Evolutionary conservation across 2,888 invertebrate species (phyloP).

Genomic region (Drosophila cognata): DNA sequence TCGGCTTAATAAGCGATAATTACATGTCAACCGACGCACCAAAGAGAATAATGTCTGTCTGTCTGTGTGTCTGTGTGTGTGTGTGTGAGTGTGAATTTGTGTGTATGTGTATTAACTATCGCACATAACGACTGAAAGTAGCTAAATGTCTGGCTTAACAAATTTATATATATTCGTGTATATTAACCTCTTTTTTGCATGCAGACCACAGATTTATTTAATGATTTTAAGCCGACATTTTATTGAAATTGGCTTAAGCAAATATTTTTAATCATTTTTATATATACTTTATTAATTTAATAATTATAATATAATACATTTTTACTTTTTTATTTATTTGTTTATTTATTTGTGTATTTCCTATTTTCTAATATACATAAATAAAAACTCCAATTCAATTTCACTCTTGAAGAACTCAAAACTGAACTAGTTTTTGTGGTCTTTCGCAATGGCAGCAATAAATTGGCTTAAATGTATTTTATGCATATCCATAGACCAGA

Average conservation of each 20-base stretch:
- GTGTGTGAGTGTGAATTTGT: not conserved
- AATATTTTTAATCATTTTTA: not conserved
- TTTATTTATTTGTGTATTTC: not conserved
- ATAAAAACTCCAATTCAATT: not conserved
- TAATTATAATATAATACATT: not conserved
- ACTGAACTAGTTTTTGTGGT: not conserved
- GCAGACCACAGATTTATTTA: not conserved
- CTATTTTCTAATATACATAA: not conserved
- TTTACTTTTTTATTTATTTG: not conserved
- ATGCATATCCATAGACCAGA: not conserved
- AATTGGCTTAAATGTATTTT: not conserved
- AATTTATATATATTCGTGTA: not conserved
- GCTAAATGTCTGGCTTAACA: conserved; percentile 9
- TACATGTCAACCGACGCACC: conserved; percentile 46
- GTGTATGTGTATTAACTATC: not conserved
- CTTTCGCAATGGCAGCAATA: not conserved
- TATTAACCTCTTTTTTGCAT: not conserved
- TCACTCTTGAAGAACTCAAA: not conserved
- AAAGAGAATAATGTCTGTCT: conserved; percentile 10
- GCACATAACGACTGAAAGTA: conserved; percentile 14
- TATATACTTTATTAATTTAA: not conserved
- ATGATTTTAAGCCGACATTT: not conserved
- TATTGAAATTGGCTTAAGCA: not conserved
- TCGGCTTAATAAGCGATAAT: conserved; percentile 70
- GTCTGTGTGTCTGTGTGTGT: conserved; percentile 1